A percentile compares a stretch with the other conserved stretches of the same genome.
Conservation (phyloP, 2,113 vertebrate genomes). For the Tautogolabrus adspersus region DNA sequence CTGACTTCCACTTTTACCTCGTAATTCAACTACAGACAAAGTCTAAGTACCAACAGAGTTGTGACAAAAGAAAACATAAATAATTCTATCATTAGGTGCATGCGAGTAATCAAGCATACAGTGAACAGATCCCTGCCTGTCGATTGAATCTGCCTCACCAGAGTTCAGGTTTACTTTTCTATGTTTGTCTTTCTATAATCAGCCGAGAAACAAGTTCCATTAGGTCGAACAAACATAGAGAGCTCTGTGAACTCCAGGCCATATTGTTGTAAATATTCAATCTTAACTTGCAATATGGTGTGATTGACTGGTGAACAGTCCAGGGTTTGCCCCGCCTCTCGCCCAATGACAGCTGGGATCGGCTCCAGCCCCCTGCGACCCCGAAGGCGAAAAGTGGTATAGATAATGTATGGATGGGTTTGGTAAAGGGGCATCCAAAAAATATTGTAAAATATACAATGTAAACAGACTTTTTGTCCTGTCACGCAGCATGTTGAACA, state of each 20-base stretch:
- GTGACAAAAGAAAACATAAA: not conserved
- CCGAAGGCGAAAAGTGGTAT: too few species aligned
- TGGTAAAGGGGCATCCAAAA: not conserved
- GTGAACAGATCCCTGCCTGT: not conserved
- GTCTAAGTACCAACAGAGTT: not conserved
- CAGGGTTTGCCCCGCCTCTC: too few species aligned
- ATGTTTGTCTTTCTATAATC: conserved; percentile 25
- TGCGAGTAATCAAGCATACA: too few species aligned
- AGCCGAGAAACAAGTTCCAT: conserved; percentile 24
- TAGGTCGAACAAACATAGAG: conserved; percentile 26
- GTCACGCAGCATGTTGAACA: too few species aligned
- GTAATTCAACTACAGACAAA: not conserved
- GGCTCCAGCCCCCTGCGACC: too few species aligned
- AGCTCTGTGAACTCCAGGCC: conserved; percentile 17
- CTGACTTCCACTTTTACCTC: too few species aligned
- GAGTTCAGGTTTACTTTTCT: conserved; percentile 26
- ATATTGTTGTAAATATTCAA: not conserved
- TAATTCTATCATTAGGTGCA: too few species aligned
- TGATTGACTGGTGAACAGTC: too few species aligned
- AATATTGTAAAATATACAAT: too few species aligned
- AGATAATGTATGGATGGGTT: too few species aligned
- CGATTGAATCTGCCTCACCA: not conserved
- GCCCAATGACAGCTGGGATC: too few species aligned
- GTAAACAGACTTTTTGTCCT: too few species aligned
- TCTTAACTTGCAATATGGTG: not conserved